Base-by-base conservation (phyloP, 1,140 invertebrate genomes). In the Drosophila sproati region DNA sequence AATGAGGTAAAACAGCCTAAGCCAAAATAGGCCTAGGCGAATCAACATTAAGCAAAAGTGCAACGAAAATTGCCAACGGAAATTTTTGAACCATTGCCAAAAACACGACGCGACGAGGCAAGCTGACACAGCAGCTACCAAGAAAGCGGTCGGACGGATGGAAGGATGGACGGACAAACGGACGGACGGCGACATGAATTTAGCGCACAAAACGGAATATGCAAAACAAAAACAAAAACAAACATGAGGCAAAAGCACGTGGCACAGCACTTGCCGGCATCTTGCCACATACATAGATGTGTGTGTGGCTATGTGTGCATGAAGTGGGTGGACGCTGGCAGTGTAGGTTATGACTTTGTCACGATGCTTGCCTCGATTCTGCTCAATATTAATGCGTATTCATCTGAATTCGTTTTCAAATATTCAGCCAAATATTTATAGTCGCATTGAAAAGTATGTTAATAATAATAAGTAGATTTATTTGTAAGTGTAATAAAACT, bases 41-140 rank as follows among this genome's bases (percentile, higher is more conserved):
- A 87, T 87, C 77, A 88, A 88, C 80, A 80, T 83, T 80, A 80
- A 87, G 83, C 82, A 80, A 76, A 69, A 73, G 64, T 87, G 80
- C 82, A 77, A 48, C 77, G 80, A 71, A 78, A 79, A 78, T 67
- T 75, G 59, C 62, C 73, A 71, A 72, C 67, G 39, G 39, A 64
- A 48, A 62, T 68, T 59, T 61, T 76, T 78, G 71, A 86, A 75
- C 56, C 61, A 52, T 73, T 87, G 78, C 79, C 83, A 79, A 82
- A 79, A 88, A 71, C 63, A 82, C 72, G 68, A 82, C 20, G 43
- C 68, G 50, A 70, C 61, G 48, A 62, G 41, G 55, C 77, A 67
- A 29, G 61, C 62, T 83, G 77, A 83, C 74, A 10, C 10, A 43
- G 39, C 39, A 43, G 39, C 8, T n/a, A n/a, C 3, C 10, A 34